Evolutionary conservation across 2,113 vertebrate genomes (phyloP).

Genomic region (Centropus bengalensis): DNA sequence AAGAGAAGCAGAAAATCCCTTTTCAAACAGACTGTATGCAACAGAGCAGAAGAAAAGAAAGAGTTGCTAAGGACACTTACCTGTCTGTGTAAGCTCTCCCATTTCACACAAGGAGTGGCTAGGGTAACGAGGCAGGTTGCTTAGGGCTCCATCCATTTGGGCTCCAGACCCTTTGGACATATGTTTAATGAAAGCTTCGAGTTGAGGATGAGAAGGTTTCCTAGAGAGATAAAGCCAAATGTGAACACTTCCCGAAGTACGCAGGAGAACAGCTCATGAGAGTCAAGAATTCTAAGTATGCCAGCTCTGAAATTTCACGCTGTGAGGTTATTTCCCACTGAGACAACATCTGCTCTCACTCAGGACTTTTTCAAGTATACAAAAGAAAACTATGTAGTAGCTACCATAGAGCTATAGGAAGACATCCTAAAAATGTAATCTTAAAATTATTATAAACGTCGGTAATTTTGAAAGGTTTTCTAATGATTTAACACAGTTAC

Average conservation of each 20-base stretch:
- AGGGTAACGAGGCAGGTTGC: constrained; percentile 88
- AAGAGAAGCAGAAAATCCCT: neutral
- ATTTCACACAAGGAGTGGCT: constrained; percentile 91
- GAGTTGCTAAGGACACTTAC: constrained; percentile 60
- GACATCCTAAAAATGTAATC: neutral
- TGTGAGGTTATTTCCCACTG: neutral
- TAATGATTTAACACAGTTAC: neutral
- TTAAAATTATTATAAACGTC: neutral
- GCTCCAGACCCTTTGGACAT: constrained; percentile 85
- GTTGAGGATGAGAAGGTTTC: constrained; percentile 88
- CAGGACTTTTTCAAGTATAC: neutral
- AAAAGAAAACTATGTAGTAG: neutral
- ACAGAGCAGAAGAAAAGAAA: neutral
- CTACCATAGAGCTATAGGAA: neutral
- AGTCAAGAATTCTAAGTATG: constrained; percentile 4
- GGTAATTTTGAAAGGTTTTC: neutral
- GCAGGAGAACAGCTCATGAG: neutral
- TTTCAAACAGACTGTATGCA: neutral
- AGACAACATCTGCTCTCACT: constrained; percentile 22
- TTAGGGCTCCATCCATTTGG: constrained; percentile 87
- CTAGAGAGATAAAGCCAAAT: constrained; percentile 69
- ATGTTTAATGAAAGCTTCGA: constrained; percentile 88
- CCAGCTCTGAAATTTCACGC: constrained; percentile 9
- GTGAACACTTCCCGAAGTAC: neutral
- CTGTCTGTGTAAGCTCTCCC: constrained; percentile 97